These are phyloP conservation scores for Latrodectus geometricus DNA, from an alignment of 1,140 invertebrate species.

Conservation along the genomic window DNA sequence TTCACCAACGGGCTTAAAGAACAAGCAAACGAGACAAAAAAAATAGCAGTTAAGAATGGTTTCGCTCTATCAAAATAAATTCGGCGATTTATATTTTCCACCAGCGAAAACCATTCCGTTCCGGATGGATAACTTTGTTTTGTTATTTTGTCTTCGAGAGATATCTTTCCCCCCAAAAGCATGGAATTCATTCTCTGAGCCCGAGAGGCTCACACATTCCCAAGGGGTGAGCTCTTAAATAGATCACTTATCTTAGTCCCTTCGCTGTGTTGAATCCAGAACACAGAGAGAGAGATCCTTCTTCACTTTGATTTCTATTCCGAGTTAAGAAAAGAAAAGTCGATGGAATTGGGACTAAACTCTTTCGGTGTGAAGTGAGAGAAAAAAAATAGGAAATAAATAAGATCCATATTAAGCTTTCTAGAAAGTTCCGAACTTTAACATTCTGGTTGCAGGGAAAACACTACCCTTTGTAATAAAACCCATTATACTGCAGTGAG, in stretches of 20 bases:
- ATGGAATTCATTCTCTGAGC: conserved; percentile 32
- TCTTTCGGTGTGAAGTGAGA: conserved; percentile 1
- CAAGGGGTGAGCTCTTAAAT: conserved; percentile 26
- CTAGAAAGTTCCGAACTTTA: conserved; percentile 7
- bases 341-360: conserved; percentile 23
- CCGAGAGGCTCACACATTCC: not conserved
- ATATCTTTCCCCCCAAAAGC: conserved; percentile 7
- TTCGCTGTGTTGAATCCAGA: not conserved
- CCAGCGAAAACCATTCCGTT: conserved; percentile 26
- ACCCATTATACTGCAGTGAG: conserved; percentile 6
- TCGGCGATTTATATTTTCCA: conserved; percentile 32
- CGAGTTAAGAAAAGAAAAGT: not conserved
- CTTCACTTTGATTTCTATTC: conserved; percentile 20
- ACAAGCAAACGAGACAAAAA: not conserved
- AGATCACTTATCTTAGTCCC: conserved; percentile 35
- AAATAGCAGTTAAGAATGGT: not conserved
- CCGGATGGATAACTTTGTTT: conserved; percentile 37
- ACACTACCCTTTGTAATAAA: conserved; percentile 21
- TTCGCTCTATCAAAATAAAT: conserved; percentile 35
- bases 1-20: not conserved
- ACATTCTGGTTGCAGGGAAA: conserved; percentile 7
- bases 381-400: conserved; percentile 21
- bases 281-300: not conserved
- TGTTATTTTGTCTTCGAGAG: conserved; percentile 27
- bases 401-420: conserved; percentile 11